Conservation (phyloP, 2,888 invertebrate species). For the Labia minor region DNA sequence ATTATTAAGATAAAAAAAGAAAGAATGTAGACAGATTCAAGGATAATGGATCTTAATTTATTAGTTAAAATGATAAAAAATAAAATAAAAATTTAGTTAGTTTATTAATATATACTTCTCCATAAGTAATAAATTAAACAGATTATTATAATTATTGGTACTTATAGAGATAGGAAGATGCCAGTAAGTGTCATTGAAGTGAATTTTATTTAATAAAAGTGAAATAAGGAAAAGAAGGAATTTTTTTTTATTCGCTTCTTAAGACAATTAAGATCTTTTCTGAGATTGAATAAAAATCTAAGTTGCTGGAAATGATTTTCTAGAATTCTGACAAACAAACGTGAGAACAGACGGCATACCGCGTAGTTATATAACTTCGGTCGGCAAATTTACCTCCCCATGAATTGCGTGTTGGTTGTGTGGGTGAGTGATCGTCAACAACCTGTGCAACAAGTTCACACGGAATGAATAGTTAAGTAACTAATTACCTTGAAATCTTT, state of each 20-base stretch:
- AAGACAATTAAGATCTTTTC: slow-evolving; percentile 6
- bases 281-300: not conserved
- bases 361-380: not conserved
- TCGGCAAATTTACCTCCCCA: not conserved
- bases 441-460: slow-evolving; percentile 13
- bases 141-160: too few species aligned
- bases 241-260: not conserved
- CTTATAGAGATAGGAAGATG: too few species aligned
- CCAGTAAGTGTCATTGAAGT: too few species aligned
- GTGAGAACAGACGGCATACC: not conserved
- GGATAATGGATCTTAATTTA: too few species aligned
- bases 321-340: slow-evolving; percentile 13
- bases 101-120: too few species aligned
- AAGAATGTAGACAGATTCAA: too few species aligned
- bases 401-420: not conserved
- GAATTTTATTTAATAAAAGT: too few species aligned
- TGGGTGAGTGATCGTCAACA: not conserved
- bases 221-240: not conserved
- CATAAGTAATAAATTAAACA: too few species aligned
- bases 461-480: slow-evolving; percentile 2
- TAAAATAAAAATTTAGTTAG: too few species aligned
- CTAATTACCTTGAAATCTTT: slow-evolving; percentile 1
- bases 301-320: slow-evolving; percentile 1
- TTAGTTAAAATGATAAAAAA: too few species aligned
- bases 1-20: too few species aligned